Evolutionary conservation across 2,888 invertebrate species (phyloP), one percentile per base, ranked within the genome.

Genomic region (Theretra japonica): DNA sequence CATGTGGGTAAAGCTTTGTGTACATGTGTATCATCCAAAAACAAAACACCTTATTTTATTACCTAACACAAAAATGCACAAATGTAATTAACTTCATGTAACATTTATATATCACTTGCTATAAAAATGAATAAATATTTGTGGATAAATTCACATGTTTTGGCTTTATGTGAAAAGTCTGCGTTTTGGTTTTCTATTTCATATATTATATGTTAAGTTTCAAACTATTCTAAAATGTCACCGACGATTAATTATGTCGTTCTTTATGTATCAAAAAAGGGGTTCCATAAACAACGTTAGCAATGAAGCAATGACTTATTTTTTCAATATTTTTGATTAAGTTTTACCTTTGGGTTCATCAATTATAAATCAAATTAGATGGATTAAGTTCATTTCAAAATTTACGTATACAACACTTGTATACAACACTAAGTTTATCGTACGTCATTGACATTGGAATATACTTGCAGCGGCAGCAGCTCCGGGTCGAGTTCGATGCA

Each of bases 401-500:
- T n/a, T n/a, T n/a, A n/a, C n/a, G n/a, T n/a, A n/a, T n/a, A n/a
- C n/a, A n/a, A n/a, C n/a, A n/a, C n/a, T n/a, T n/a, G n/a, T n/a
- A n/a, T n/a, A n/a, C n/a, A n/a, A n/a, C n/a, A n/a, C n/a, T n/a
- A n/a, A n/a, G n/a, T n/a, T n/a, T n/a, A n/a, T n/a, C n/a, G n/a
- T n/a, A n/a, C n/a, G n/a, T n/a, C n/a, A n/a, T n/a, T n/a, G n/a
- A n/a, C n/a, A n/a, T n/a, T n/a, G n/a, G n/a, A n/a, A n/a, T n/a
- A n/a, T n/a, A 59, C 62, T 1, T 59, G 0, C 89, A 96, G 96
- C 85, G 97, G 97, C 73, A 97, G 97, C 89, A 96, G 96, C 82
- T 96, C 96, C 30, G 96, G 96, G 1, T 97, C 97, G 28, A 95
- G 96, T 73, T 97, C 97, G 19, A 95, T 97, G 89, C 97, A 97